These are phyloP conservation scores for Drosophila parthenogenetica DNA, from an alignment of 2,888 invertebrate genomes.

Conservation along the genomic window DNA sequence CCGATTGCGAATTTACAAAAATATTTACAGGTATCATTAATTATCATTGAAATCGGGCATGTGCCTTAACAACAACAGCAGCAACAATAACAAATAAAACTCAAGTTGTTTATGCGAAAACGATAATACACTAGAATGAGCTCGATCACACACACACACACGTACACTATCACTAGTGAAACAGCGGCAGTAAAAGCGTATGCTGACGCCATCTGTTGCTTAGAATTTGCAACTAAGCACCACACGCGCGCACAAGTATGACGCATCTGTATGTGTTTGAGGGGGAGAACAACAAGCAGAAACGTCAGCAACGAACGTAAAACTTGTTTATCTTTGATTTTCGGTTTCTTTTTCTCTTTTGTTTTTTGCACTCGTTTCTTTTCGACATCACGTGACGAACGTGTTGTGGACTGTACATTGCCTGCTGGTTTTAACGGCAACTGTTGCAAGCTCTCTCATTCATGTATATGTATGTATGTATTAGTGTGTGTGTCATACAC, in stretches of 20 bases:
- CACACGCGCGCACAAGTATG: slow-evolving; percentile 11
- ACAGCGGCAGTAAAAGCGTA: slow-evolving; percentile 5
- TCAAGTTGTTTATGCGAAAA: slow-evolving; percentile 68
- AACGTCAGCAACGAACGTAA: slow-evolving; percentile 40
- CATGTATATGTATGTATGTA: background rate
- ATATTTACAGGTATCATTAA: slow-evolving; percentile 7
- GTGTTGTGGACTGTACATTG: slow-evolving; percentile 61
- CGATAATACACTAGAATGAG: slow-evolving; percentile 34
- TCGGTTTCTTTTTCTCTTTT: background rate
- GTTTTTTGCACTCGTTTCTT: slow-evolving; percentile 7
- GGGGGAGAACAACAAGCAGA: slow-evolving; percentile 23
- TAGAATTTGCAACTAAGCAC: slow-evolving; percentile 29
- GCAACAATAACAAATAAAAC: slow-evolving; percentile 14
- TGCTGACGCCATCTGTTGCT: slow-evolving; percentile 45
- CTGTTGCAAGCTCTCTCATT: slow-evolving; percentile 48
- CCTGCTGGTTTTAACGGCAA: slow-evolving; percentile 58
- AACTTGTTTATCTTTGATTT: slow-evolving; percentile 40
- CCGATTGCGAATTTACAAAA: slow-evolving; percentile 4
- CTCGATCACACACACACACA: background rate
- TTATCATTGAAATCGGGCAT: slow-evolving; percentile 20
- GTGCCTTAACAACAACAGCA: slow-evolving; percentile 42
- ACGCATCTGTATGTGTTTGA: slow-evolving; percentile 11
- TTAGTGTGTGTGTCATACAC: slow-evolving; percentile 14
- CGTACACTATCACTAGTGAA: no score
- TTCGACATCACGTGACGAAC: slow-evolving; percentile 48